phyloP scores from a whole-genome alignment of 2,888 invertebrate genomes.

The Eumerus sabulonum region DNA sequence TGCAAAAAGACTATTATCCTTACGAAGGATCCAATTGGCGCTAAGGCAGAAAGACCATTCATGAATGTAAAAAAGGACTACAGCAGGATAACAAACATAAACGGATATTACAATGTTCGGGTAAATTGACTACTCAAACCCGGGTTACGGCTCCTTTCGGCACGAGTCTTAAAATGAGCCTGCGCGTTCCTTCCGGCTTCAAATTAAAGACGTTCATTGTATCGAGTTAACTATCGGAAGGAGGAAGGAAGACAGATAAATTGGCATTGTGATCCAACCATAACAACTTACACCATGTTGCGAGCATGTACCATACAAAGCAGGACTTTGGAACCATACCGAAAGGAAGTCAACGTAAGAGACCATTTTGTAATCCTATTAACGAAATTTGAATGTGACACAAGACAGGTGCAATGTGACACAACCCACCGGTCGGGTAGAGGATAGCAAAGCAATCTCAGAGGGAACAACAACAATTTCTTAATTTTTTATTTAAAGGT shows the following conservation, averaged over 20 bases:
- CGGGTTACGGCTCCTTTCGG: constrained; percentile 2
- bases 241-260: constrained; percentile 14
- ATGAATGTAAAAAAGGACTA: constrained; percentile 6
- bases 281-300: constrained; percentile 58
- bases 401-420: constrained; percentile 60
- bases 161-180: constrained; percentile 17
- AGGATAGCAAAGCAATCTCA: too few species aligned
- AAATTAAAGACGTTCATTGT: background rate
- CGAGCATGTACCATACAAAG: constrained; percentile 4
- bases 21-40: constrained; percentile 35
- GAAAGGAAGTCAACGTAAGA: background rate
- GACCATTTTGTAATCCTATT: constrained; percentile 41
- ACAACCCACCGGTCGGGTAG: constrained; percentile 18
- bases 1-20: constrained; percentile 18
- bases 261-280: constrained; percentile 29
- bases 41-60: constrained; percentile 29
- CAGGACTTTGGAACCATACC: background rate
- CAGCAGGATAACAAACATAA: constrained; percentile 34
- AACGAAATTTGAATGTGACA: constrained; percentile 54
- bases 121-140: constrained; percentile 33
- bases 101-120: constrained; percentile 57
- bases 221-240: constrained; percentile 31
- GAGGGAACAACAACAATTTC: constrained; percentile 13
- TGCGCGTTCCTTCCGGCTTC: background rate
- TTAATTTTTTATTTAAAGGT: constrained; percentile 25